Base-by-base conservation (phyloP, 2,113 vertebrate genomes). In the Nothoprocta pentlandii region DNA sequence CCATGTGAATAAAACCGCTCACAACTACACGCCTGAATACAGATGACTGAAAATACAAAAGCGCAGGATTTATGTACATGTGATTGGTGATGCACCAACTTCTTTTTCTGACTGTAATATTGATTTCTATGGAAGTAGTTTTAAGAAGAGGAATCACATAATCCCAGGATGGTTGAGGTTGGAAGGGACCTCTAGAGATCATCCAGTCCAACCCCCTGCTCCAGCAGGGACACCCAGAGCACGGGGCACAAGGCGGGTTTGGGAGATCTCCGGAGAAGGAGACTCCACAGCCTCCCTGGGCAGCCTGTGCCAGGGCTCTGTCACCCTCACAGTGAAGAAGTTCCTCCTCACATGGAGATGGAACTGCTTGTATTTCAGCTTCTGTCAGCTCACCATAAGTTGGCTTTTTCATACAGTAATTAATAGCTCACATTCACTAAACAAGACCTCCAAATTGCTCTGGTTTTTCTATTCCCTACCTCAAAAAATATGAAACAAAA, bases 31-130 rank as follows among this genome's bases (percentile, higher is more conserved):
- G 68, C 81, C 91, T 93, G 53, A 83, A 71, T 41, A 70, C 82
- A 93, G 75, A 68, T 73, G 82, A 93, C 59, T 93, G 85, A 85
- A 79, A 94, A 87, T 86, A 94, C 92, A 87, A 81, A 53, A 4
- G 54, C 56, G 59, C 56, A 12, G 81, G 78, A 96, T 73, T 56
- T 79, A 93, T 10, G 58, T 42, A 34, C 15, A 56, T 53, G 2
- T 91, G 94, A 82, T 93, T 94, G 93, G 83, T 95, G 77, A 87
- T 94, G 79, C 85, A 94, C 90, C 36, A 92, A 88, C 91, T 80
- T 92, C 26, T 0, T 12, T 83, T 90, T 79, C 70, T 75, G 41
- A 44, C 78, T 88, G 4, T 51, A 93, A 4, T 80, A 46, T n/a
- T 68, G 66, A 71, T 53, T 85, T 46, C 77, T 73, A 78, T 78